Base-by-base conservation (phyloP, 2,888 invertebrate genomes). In the Agrochola macilenta region DNA sequence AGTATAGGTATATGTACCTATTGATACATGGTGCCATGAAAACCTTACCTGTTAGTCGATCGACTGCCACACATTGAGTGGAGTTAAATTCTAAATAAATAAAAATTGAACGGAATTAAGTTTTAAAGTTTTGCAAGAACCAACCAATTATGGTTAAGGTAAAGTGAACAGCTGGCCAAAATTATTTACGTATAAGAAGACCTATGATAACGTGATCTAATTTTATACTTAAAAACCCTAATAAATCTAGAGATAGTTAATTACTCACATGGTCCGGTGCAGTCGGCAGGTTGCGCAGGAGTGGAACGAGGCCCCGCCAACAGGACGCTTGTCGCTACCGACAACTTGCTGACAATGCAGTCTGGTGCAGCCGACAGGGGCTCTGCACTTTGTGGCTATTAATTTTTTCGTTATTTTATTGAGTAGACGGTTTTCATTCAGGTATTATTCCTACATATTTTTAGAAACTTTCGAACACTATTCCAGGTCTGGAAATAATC, bases 311-410 rank as follows among this genome's bases (percentile, higher is more conserved):
- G 26, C 60, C 14, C n/a, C 60, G 58, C 58, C 7, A 63, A 85
- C 84, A 79, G 78, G 81, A 79, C 75, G 87, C 88, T 78, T 70
- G 75, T 85, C 71, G 82, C 78, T 74, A 71, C 86, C 80, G 58
- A 57, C 70, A 77, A 86, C 87, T 65, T 89, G 95, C 96, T 95
- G 95, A 95, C 92, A 54, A 43, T 69, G 94, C 95, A 90, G 71
- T 84, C 79, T 86, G 84, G 81, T 83, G 88, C 79, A 83, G 26
- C 76, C 69, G 81, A 26, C 94, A 95, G 95, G 89, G 92, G 89
- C 89, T 69, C 63, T 68, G 78, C 88, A 92, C 91, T 71, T 87
- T 87, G 76, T 73, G 30, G 5, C n/a, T 23, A 49, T n/a, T 54
- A n/a, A 0, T 30, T 54, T 54, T n/a, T 35, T 69, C 17, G 43